These are phyloP conservation scores for Ramphastos sulfuratus DNA, from an alignment of 2,113 vertebrate species.

Conservation along the genomic window DNA sequence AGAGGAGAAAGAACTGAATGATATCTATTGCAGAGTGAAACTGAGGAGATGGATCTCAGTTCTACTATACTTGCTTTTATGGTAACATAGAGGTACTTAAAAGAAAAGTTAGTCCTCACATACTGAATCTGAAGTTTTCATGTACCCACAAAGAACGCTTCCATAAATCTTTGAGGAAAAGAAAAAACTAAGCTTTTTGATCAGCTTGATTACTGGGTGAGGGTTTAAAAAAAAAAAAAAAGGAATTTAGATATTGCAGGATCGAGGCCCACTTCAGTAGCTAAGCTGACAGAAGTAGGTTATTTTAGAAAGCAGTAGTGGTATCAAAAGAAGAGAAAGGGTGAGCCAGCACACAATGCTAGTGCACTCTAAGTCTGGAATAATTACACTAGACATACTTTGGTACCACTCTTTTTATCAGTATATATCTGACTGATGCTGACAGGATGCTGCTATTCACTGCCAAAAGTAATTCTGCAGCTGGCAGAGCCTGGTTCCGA, in stretches of 20 bases:
- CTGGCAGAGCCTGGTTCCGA: neutral
- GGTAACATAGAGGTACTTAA: neutral
- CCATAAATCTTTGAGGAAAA: neutral
- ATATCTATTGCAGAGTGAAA: neutral
- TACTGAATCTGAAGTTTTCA: neutral
- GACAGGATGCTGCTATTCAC: neutral
- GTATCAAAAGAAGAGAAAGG: neutral
- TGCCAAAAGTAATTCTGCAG: neutral
- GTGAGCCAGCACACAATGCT: neutral
- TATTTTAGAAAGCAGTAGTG: neutral
- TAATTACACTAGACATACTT: neutral
- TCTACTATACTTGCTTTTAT: conserved; percentile 21
- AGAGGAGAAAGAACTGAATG: neutral
- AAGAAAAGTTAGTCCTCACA: neutral
- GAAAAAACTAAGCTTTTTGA: neutral
- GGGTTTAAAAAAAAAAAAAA: neutral
- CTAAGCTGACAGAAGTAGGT: neutral
- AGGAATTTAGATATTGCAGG: neutral
- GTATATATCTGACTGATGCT: neutral
- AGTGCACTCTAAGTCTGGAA: neutral
- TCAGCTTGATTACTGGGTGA: neutral
- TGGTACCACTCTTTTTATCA: neutral
- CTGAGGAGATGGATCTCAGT: neutral
- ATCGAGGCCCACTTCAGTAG: neutral
- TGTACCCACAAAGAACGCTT: neutral